Percentiles rank a stretch among this genome's conserved stretches.
Evolutionary conservation across 2,797 vertebrate genomes (phyloP).

Genomic region (Anisognathus igniventris): DNA sequence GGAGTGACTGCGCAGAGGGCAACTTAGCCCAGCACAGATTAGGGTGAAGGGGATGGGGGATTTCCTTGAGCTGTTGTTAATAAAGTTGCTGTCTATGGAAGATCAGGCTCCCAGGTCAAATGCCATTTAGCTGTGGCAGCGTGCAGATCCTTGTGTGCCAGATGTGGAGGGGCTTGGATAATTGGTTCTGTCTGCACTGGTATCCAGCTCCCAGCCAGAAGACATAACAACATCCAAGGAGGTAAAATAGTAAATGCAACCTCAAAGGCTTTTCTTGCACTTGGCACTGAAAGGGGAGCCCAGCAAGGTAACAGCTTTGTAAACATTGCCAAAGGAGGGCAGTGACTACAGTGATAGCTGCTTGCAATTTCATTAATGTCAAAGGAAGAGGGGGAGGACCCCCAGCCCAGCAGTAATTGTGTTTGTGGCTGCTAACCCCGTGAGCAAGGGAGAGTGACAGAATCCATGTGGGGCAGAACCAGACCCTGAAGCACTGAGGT

Average conservation of each 20-base stretch:
- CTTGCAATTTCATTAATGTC: background rate
- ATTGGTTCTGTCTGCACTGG: background rate
- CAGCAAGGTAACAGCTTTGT: background rate
- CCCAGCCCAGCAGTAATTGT: background rate
- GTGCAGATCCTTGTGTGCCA: background rate
- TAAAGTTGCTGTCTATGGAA: background rate
- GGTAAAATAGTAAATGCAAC: background rate
- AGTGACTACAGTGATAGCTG: background rate
- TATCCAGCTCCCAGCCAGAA: slow-evolving; percentile 1
- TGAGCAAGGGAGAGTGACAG: background rate
- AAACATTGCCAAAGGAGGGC: background rate
- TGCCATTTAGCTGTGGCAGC: background rate
- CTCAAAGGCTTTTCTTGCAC: background rate
- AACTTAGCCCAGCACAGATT: background rate
- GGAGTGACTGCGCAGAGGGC: background rate
- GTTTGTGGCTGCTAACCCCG: background rate
- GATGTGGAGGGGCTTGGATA: slow-evolving; percentile 13
- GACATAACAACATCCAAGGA: slow-evolving; percentile 20
- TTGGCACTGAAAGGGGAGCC: background rate
- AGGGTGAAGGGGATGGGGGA: background rate
- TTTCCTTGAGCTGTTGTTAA: slow-evolving; percentile 12
- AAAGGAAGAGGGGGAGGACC: background rate
- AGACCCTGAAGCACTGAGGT: background rate
- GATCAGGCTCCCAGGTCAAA: slow-evolving; percentile 17
- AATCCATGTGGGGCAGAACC: background rate